Percentiles rank a stretch among this genome's conserved stretches.
Evolutionary conservation across 2,113 vertebrate genomes (phyloP).

Genomic region (Nematolebias whitei): DNA sequence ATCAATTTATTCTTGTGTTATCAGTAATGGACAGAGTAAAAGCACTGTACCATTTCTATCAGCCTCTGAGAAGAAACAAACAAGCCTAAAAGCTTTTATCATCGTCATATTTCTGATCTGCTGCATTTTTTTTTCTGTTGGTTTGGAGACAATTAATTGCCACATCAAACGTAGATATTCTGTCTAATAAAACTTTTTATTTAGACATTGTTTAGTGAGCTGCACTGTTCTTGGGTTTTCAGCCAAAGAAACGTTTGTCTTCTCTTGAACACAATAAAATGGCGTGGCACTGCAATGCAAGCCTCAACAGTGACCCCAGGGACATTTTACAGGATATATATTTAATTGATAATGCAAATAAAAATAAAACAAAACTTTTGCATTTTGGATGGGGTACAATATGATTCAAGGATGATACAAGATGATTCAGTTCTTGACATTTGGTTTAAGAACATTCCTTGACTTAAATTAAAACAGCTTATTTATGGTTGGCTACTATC

Average conservation of each 20-base stretch:
- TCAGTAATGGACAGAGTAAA: slow-evolving; percentile 40
- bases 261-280: background rate
- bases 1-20: background rate
- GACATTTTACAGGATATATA: too few relatives aligned
- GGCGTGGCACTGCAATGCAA: background rate
- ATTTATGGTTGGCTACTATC: too few relatives aligned
- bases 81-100: background rate
- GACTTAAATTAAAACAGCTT: too few relatives aligned
- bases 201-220: background rate
- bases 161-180: too few relatives aligned
- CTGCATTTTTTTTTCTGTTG: background rate
- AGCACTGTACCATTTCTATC: slow-evolving; percentile 9
- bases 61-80: slow-evolving; percentile 2
- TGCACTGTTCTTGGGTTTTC: background rate
- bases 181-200: accelerated
- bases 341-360: too few relatives aligned
- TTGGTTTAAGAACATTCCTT: too few relatives aligned
- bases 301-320: too few relatives aligned
- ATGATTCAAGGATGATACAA: too few relatives aligned
- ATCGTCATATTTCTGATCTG: slow-evolving; percentile 14
- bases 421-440: too few relatives aligned
- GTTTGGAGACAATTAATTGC: too few relatives aligned
- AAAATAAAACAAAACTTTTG: too few relatives aligned
- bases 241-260: background rate
- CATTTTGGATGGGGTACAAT: too few relatives aligned